Evolutionary conservation across 2,888 invertebrate species (phyloP).

Genomic region (Nomada ruficornis): DNA sequence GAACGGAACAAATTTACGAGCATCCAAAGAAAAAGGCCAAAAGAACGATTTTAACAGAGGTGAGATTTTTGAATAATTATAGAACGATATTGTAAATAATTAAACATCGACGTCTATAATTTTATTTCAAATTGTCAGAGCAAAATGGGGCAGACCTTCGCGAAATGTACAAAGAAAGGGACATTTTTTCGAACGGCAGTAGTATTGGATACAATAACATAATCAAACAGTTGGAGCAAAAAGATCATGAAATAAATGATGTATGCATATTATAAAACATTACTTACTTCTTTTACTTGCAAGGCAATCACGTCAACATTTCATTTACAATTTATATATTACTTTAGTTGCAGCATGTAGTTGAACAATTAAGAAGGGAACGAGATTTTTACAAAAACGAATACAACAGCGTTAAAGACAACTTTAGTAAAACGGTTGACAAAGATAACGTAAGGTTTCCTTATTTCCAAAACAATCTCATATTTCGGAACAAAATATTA

Average conservation of each 20-base stretch:
- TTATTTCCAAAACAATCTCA: constrained; percentile 11
- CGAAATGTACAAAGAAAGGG: constrained; percentile 13
- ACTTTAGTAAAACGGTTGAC: constrained; percentile 79
- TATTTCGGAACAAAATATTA: neutral
- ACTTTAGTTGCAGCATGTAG: constrained; percentile 73
- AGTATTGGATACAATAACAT: constrained; percentile 31
- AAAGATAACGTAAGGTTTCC: constrained; percentile 78
- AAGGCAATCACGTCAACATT: neutral
- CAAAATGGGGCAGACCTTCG: constrained; percentile 34
- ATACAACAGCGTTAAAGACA: constrained; percentile 83
- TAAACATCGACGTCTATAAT: neutral
- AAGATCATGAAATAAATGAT: constrained; percentile 68
- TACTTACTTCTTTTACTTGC: neutral
- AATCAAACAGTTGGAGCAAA: constrained; percentile 62
- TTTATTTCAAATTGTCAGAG: constrained; percentile 7
- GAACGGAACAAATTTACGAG: constrained; percentile 56
- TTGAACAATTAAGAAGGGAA: constrained; percentile 83
- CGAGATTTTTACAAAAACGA: constrained; percentile 85
- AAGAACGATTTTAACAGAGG: constrained; percentile 73
- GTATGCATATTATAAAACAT: constrained; percentile 57
- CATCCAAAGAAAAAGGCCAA: constrained; percentile 67
- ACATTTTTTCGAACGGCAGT: constrained; percentile 22
- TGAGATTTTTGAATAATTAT: constrained; percentile 35
- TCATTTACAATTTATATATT: constrained; percentile 20
- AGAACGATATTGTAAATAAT: neutral